phyloP scores from a whole-genome alignment of 1,140 invertebrate species.

The Hermatobates lingyangjiaoensis region DNA sequence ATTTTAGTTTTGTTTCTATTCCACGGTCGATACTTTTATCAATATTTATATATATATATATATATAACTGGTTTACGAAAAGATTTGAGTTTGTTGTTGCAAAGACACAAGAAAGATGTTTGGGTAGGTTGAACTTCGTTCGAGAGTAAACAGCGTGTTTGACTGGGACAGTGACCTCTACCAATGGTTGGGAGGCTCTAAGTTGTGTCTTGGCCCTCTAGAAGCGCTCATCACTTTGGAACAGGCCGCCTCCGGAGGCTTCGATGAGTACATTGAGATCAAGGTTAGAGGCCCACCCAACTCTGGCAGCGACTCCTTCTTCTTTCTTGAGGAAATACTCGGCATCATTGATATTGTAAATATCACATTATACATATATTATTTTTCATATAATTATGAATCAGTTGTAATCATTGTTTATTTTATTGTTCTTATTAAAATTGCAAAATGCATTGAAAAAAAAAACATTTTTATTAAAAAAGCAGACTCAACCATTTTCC shows the following conservation, averaged over 20 bases:
- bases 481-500: no score
- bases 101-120: no score
- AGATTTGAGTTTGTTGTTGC: no score
- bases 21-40: no score
- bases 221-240: conserved; percentile 54
- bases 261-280: conserved; percentile 43
- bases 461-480: no score
- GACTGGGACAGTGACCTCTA: conserved; percentile 48
- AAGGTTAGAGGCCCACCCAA: conserved; percentile 48
- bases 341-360: conserved; percentile 43
- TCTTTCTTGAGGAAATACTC: conserved; percentile 55
- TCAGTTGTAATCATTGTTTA: no score
- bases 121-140: conserved; percentile 45
- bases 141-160: conserved; percentile 31
- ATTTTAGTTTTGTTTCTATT: no score
- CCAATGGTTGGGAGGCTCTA: conserved; percentile 64
- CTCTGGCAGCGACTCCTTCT: conserved; percentile 39
- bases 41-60: no score
- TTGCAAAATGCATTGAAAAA: no score
- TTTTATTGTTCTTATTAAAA: no score
- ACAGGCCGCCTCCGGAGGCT: conserved; percentile 31
- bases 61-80: no score
- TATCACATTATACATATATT: conserved; percentile 5
- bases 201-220: conserved; percentile 47
- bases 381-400: no score